Evolutionary conservation across 2,797 vertebrate genomes (phyloP).

Genomic region (Fringilla coelebs): DNA sequence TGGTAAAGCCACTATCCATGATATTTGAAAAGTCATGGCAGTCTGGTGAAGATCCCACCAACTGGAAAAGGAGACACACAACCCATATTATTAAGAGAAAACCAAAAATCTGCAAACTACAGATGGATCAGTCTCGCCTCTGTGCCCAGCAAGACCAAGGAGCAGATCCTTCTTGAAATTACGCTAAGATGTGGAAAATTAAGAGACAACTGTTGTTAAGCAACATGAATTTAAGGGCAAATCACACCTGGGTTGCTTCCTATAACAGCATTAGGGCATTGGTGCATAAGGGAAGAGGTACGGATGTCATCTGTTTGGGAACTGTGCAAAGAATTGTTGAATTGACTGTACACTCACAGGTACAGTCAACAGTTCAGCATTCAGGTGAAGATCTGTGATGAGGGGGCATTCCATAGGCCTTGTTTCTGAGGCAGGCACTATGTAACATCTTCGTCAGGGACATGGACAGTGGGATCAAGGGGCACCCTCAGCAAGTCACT

Average conservation of each 20-base stretch:
- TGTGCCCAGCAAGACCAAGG: neutral
- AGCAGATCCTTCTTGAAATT: neutral
- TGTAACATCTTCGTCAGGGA: neutral
- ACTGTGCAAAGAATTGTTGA: neutral
- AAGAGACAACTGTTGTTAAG: neutral
- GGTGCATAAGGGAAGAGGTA: neutral
- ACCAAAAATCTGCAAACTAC: neutral
- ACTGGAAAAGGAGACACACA: neutral
- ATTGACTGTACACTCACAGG: neutral
- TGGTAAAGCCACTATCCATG: neutral
- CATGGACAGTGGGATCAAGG: neutral
- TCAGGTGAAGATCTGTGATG: neutral
- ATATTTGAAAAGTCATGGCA: neutral
- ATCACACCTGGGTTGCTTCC: neutral
- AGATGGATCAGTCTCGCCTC: neutral
- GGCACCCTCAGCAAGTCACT: neutral
- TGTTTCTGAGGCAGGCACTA: neutral
- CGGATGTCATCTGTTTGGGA: neutral
- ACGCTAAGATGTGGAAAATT: neutral
- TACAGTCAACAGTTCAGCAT: neutral
- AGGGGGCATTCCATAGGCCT: neutral
- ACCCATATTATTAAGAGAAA: neutral
- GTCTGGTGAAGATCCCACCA: neutral
- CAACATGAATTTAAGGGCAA: neutral
- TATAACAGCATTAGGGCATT: neutral